Evolutionary conservation across 2,888 invertebrate genomes (phyloP).

Genomic region (Noctua fimbriata): DNA sequence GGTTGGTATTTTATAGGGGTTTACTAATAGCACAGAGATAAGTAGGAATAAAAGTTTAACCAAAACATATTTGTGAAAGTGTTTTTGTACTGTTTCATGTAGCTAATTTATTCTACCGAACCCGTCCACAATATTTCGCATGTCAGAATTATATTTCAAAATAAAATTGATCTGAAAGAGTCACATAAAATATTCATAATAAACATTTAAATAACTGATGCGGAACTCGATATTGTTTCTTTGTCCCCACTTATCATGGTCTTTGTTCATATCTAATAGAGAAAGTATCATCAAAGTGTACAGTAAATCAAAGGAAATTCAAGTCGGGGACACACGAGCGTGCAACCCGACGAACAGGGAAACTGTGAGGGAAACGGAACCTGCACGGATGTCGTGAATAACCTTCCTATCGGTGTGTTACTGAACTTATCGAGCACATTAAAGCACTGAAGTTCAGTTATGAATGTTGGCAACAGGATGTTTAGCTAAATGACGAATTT

Average conservation of each 20-base stretch:
- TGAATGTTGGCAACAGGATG: constrained; percentile 29
- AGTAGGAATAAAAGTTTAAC: constrained; percentile 56
- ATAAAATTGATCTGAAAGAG: constrained; percentile 6
- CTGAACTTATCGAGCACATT: constrained; percentile 45
- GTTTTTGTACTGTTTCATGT: constrained; percentile 43
- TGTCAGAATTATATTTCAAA: constrained; percentile 1
- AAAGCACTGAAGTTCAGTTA: constrained; percentile 24
- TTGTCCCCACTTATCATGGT: constrained; percentile 11
- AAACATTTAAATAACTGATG: constrained; percentile 31
- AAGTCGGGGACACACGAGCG: constrained; percentile 52
- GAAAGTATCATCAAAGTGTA: constrained; percentile 59
- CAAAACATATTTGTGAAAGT: constrained; percentile 46
- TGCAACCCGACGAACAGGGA: constrained; percentile 32
- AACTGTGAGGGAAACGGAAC: constrained; percentile 60
- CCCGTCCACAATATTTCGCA: neutral
- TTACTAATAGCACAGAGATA: constrained; percentile 63
- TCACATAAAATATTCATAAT: constrained; percentile 21
- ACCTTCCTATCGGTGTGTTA: constrained; percentile 28
- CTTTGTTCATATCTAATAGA: constrained; percentile 44
- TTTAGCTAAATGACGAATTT: neutral
- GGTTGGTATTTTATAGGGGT: constrained; percentile 63
- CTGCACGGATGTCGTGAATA: constrained; percentile 55
- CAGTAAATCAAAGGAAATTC: constrained; percentile 66
- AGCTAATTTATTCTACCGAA: constrained; percentile 33
- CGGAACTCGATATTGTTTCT: constrained; percentile 33